A percentile compares a stretch with the other conserved stretches of the same genome.
These are phyloP conservation scores for Drosophila lutescens DNA, from an alignment of 2,888 invertebrate genomes.

Conservation along the genomic window DNA sequence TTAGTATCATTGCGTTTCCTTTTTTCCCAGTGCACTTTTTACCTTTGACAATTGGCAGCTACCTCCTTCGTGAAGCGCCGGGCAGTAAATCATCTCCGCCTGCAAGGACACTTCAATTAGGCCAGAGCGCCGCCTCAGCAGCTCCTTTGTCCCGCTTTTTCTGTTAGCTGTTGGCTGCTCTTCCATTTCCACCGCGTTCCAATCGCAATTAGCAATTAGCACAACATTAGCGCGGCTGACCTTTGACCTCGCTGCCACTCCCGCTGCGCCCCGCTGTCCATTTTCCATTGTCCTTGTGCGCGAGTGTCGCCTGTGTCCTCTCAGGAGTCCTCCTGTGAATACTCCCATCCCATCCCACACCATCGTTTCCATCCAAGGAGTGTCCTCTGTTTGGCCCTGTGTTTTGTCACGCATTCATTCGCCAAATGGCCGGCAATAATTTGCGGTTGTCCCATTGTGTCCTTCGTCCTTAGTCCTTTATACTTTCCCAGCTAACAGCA, in stretches of 20 bases:
- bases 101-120: conserved; percentile 73
- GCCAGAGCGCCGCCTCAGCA: conserved; percentile 54
- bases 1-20: too few relatives aligned
- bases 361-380: conserved; percentile 14
- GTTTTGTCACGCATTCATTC: conserved; percentile 74
- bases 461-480: conserved; percentile 45
- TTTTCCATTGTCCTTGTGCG: conserved; percentile 63
- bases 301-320: conserved; percentile 22
- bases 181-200: conserved; percentile 50
- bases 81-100: conserved; percentile 50
- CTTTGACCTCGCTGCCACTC: conserved; percentile 79
- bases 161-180: conserved; percentile 25
- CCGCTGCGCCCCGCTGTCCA: conserved; percentile 49
- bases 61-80: conserved; percentile 29
- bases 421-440: conserved; percentile 74
- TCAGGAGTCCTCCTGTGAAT: conserved; percentile 3
- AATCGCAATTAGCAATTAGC: conserved; percentile 76
- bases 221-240: conserved; percentile 76
- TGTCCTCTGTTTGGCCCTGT: conserved; percentile 37
- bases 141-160: conserved; percentile 21
- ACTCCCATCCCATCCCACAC: neutral
- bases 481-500: conserved; percentile 41
- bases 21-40: conserved; percentile 1
- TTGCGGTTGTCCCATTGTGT: conserved; percentile 72
- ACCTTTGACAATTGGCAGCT: conserved; percentile 21